Conservation (phyloP, 2,113 vertebrate species). For the Nothoprocta pentlandii region DNA sequence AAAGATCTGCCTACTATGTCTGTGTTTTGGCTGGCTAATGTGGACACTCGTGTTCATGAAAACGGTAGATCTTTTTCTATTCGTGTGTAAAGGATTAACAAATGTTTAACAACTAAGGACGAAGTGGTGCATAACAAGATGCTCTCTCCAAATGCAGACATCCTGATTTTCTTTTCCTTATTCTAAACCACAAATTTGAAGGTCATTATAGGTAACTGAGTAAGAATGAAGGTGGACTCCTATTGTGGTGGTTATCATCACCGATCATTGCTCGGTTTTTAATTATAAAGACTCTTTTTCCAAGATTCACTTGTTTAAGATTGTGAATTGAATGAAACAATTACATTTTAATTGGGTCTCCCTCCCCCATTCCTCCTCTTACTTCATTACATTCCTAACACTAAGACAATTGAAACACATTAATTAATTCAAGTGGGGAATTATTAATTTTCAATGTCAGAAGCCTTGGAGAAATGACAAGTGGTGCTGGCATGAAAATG, state of each 20-base stretch:
- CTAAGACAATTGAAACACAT: constrained; percentile 35
- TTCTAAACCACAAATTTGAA: not conserved
- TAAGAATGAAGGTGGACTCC: not conserved
- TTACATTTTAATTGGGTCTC: constrained; percentile 54
- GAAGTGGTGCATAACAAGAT: not conserved
- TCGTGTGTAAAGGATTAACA: not conserved
- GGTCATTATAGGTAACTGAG: not conserved
- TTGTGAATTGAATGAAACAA: constrained; percentile 1
- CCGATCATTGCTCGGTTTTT: not conserved
- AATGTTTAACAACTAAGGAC: not conserved
- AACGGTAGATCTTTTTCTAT: not conserved
- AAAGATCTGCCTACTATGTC: not conserved
- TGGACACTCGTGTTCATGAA: not conserved
- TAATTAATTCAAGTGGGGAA: constrained; percentile 64
- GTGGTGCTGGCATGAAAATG: not conserved
- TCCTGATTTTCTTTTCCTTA: not conserved
- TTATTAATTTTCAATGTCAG: constrained; percentile 57
- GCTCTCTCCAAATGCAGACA: not conserved
- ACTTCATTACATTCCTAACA: constrained; percentile 28
- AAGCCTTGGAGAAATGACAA: constrained; percentile 33
- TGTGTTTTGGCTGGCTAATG: not conserved
- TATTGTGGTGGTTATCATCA: not conserved
- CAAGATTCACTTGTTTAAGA: constrained; percentile 1
- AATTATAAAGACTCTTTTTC: constrained; percentile 2
- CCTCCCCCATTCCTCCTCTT: constrained; percentile 9